Evolutionary conservation across 2,888 invertebrate genomes (phyloP).

Genomic region (Drosophila melanocephala): DNA sequence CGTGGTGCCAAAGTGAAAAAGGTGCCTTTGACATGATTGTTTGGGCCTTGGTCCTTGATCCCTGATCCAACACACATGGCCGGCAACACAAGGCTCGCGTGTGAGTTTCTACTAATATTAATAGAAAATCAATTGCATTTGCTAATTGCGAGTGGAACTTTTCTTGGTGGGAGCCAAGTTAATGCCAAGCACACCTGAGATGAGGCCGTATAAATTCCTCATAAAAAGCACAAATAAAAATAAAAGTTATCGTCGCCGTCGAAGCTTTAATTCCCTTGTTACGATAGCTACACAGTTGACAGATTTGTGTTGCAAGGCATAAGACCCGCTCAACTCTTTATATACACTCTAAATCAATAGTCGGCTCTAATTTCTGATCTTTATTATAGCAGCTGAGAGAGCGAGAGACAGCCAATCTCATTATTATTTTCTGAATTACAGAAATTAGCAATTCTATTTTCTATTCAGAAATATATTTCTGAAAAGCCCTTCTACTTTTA

Average conservation of each 20-base stretch:
- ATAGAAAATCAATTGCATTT: conserved; percentile 69
- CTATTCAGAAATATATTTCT: not conserved
- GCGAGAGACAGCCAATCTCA: not conserved
- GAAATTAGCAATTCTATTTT: not conserved
- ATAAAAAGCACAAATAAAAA: conserved; percentile 1
- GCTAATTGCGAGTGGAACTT: not conserved
- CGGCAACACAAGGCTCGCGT: conserved; percentile 59
- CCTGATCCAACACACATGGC: conserved; percentile 55
- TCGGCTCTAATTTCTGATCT: not conserved
- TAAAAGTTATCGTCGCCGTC: not conserved
- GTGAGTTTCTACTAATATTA: conserved; percentile 68
- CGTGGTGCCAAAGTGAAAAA: conserved; percentile 32
- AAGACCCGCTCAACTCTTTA: not conserved
- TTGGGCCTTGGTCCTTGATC: conserved; percentile 21
- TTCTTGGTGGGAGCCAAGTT: not conserved
- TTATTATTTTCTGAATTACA: not conserved
- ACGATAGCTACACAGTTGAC: not conserved
- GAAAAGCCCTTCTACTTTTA: not conserved
- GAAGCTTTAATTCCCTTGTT: not conserved
- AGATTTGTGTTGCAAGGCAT: not conserved
- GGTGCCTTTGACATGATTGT: conserved; percentile 7
- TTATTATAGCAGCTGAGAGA: not conserved
- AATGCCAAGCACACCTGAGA: not conserved
- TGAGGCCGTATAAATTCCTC: conserved; percentile 2
- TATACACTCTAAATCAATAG: not conserved